A percentile compares a stretch with the other conserved stretches of the same genome.
Conservation (phyloP, 2,113 vertebrate genomes). For the Pachypanchax playfairii region DNA sequence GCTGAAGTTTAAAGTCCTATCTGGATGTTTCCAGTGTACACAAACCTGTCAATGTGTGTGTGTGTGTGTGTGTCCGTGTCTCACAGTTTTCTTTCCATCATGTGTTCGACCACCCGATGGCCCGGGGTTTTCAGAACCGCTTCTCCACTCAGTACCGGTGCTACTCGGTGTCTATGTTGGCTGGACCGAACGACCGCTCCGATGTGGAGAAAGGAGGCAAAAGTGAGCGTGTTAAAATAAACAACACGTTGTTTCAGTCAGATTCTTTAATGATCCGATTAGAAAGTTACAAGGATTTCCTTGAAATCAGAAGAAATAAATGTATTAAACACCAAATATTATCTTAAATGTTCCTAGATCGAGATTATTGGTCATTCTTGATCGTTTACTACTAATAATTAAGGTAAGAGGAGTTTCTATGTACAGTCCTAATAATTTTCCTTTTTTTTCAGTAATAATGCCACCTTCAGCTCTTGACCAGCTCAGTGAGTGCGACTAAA, state of each 20-base stretch:
- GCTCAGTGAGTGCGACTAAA: conserved; percentile 88
- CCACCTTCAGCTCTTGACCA: conserved; percentile 97
- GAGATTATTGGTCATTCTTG: too few species aligned
- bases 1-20: neutral
- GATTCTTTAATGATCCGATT: neutral
- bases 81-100: conserved; percentile 95
- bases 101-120: conserved; percentile 94
- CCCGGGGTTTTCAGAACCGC: conserved; percentile 94
- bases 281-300: neutral
- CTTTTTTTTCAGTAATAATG: conserved; percentile 91
- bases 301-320: too few species aligned
- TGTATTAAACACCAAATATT: too few species aligned
- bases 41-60: neutral
- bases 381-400: too few species aligned
- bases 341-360: too few species aligned
- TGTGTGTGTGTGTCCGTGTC: neutral
- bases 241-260: neutral
- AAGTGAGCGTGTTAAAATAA: conserved; percentile 79
- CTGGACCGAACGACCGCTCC: conserved; percentile 96
- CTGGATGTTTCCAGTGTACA: neutral
- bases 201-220: conserved; percentile 99
- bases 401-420: too few species aligned
- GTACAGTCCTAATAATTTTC: conserved; percentile 17
- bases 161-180: conserved; percentile 97
- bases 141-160: conserved; percentile 98